These are phyloP conservation scores for Agriopis aurantiaria DNA, from an alignment of 2,888 invertebrate genomes.

Conservation along the genomic window DNA sequence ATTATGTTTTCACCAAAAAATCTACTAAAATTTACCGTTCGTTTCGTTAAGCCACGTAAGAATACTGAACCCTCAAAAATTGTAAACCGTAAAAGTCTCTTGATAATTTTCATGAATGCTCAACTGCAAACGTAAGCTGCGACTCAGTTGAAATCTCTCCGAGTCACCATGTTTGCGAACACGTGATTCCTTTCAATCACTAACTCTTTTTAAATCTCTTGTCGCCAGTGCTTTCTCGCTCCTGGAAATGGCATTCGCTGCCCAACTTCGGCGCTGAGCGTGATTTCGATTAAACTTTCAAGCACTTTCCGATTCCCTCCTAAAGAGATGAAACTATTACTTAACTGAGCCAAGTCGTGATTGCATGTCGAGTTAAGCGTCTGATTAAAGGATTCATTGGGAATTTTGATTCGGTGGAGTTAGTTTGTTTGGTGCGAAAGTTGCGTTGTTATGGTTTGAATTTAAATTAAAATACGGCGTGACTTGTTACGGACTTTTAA, in stretches of 20 bases:
- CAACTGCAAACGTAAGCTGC: conserved; percentile 6
- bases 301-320: conserved; percentile 42
- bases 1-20: no score
- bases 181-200: conserved; percentile 33
- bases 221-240: conserved; percentile 29
- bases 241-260: conserved; percentile 38
- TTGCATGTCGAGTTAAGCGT: conserved; percentile 36
- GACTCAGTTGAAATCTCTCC: conserved; percentile 2
- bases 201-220: conserved; percentile 36
- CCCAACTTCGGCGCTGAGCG: conserved; percentile 39
- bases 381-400: conserved; percentile 35
- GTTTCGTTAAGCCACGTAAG: no score
- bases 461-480: conserved; percentile 31
- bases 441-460: conserved; percentile 29
- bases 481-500: conserved; percentile 22
- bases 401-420: conserved; percentile 30
- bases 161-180: conserved; percentile 25
- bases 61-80: no score
- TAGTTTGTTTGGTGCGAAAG: conserved; percentile 27
- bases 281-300: conserved; percentile 50
- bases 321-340: conserved; percentile 46
- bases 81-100: not conserved
- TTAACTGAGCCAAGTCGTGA: conserved; percentile 36
- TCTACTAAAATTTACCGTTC: no score
- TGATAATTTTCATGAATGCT: not conserved